A percentile compares a stretch with the other conserved stretches of the same genome.
Conservation (phyloP, 2,113 vertebrate genomes). For the Rhinoderma darwinii region DNA sequence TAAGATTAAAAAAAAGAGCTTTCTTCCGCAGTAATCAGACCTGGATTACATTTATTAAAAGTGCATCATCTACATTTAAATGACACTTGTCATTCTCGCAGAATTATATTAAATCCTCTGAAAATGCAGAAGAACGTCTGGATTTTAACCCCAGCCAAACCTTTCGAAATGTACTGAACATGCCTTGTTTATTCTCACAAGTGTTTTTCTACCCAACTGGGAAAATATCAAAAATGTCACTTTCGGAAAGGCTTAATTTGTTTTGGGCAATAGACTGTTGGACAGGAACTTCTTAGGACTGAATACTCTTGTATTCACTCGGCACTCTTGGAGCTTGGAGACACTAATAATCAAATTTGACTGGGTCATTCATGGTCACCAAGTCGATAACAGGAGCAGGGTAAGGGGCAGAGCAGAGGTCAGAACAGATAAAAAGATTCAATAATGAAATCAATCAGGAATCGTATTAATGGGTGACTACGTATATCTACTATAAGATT, state of each 20-base stretch:
- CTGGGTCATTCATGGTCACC: neutral
- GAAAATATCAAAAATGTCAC: neutral
- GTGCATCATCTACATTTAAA: constrained; percentile 72
- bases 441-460: neutral
- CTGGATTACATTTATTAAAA: constrained; percentile 81
- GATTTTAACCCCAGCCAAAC: constrained; percentile 62
- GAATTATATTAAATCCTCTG: constrained; percentile 70
- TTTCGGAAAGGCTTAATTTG: neutral
- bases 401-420: neutral
- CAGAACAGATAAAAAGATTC: neutral
- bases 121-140: constrained; percentile 64
- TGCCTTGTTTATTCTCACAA: neutral
- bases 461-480: neutral
- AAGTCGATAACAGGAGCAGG: neutral
- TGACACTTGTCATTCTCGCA: constrained; percentile 71
- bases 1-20: constrained; percentile 77
- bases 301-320: neutral
- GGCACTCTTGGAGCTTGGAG: neutral
- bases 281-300: neutral
- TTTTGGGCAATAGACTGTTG: neutral
- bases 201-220: neutral
- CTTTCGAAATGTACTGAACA: constrained; percentile 61
- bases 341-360: neutral
- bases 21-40: constrained; percentile 77
- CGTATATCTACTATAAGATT: neutral